Conservation (phyloP, 2,888 invertebrate species). For the Branchipolynoe longqiensis region DNA sequence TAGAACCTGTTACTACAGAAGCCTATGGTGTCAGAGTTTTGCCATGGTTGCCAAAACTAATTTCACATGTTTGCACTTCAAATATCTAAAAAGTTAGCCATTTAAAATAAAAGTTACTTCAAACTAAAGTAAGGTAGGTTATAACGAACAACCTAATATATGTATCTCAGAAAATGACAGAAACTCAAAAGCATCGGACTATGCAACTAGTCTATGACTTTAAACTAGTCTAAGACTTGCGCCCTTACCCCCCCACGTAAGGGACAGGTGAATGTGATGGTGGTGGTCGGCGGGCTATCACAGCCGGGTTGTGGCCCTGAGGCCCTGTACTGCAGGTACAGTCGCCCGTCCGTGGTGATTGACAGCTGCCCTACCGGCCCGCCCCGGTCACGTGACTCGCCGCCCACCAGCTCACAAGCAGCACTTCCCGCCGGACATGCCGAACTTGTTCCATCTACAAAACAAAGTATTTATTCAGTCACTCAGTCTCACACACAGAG, state of each 20-base stretch:
- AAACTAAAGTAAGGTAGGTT: no score
- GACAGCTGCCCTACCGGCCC: background rate
- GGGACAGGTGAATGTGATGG: constrained; percentile 76
- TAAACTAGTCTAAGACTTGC: no score
- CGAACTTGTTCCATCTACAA: constrained; percentile 34
- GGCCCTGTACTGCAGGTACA: constrained; percentile 35
- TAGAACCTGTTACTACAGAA: no score
- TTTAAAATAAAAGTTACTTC: no score
- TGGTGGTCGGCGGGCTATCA: constrained; percentile 70
- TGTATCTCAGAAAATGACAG: no score
- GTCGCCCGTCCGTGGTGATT: constrained; percentile 20
- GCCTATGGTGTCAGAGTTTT: no score
- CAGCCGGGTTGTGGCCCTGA: constrained; percentile 66
- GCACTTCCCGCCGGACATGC: background rate
- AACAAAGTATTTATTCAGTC: background rate
- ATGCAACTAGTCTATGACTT: no score
- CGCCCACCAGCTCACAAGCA: background rate
- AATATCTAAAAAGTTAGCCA: no score
- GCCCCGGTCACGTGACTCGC: constrained; percentile 5
- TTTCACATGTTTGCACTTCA: no score
- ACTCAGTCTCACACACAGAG: background rate
- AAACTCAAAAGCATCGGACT: no score
- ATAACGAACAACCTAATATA: no score
- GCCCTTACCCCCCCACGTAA: constrained; percentile 74
- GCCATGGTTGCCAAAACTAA: no score